A percentile compares a stretch with the other conserved stretches of the same genome.
Evolutionary conservation across 2,113 vertebrate genomes (phyloP).

Genomic region (Toxotes jaculatrix): DNA sequence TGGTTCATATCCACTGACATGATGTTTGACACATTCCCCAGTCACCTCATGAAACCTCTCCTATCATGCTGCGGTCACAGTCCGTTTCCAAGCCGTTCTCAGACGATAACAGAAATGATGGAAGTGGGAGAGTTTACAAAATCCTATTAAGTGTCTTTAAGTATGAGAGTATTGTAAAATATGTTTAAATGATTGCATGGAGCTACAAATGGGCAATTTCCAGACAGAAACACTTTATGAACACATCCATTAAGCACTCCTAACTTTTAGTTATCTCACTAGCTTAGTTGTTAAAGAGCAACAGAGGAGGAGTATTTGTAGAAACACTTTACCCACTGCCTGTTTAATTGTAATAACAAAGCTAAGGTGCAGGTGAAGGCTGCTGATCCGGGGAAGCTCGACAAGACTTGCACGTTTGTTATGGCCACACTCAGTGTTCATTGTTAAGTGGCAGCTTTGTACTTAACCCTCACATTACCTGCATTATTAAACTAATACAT

Average conservation of each 20-base stretch:
- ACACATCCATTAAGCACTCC: neutral
- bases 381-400: too few relatives aligned
- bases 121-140: neutral
- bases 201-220: neutral
- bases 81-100: slow-evolving; percentile 45
- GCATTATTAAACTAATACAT: too few relatives aligned
- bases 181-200: neutral
- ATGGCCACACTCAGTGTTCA: too few relatives aligned
- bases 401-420: too few relatives aligned
- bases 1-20: neutral
- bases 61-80: slow-evolving; percentile 64
- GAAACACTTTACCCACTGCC: neutral
- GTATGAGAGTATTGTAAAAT: neutral
- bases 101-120: slow-evolving; percentile 55
- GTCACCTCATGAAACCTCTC: slow-evolving; percentile 9
- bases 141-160: neutral
- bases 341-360: too few relatives aligned
- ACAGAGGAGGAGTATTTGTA: neutral
- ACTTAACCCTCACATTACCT: too few relatives aligned
- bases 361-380: too few relatives aligned
- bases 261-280: neutral
- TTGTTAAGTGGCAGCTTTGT: too few relatives aligned
- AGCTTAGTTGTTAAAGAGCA: neutral
- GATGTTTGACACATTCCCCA: neutral
- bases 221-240: neutral